phyloP scores from a whole-genome alignment of 2,113 vertebrate species.

The Carassius gibelio region DNA sequence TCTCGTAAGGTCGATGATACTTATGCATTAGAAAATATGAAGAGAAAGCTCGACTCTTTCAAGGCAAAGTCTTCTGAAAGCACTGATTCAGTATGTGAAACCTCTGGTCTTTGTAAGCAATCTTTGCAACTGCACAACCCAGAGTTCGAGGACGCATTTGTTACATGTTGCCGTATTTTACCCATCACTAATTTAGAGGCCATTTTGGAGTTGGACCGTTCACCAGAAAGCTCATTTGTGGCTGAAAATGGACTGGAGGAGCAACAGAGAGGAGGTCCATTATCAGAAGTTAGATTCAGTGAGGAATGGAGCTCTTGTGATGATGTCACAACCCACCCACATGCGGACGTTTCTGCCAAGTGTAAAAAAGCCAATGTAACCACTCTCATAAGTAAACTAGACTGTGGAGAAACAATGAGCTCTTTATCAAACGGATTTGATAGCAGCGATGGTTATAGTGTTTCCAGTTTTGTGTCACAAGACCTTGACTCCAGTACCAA shows the following conservation, averaged over 20 bases:
- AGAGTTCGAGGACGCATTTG: background rate
- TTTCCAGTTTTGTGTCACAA: conserved; percentile 57
- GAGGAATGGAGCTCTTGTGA: conserved; percentile 24
- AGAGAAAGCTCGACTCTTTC: background rate
- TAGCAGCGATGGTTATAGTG: conserved; percentile 12
- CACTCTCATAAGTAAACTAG: background rate
- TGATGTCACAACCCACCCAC: background rate
- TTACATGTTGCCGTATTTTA: conserved; percentile 30
- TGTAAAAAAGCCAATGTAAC: background rate
- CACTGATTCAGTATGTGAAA: conserved; percentile 2
- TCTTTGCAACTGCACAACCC: background rate
- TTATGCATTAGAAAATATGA: conserved; percentile 1
- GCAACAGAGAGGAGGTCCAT: background rate
- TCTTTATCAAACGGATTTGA: conserved; percentile 27
- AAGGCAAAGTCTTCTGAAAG: background rate
- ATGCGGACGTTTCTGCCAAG: background rate
- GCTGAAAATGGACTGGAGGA: background rate
- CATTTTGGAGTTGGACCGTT: conserved; percentile 45
- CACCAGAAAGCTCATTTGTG: conserved; percentile 33
- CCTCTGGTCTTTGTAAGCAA: conserved; percentile 21
- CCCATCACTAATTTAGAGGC: conserved; percentile 51
- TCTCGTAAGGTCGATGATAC: background rate
- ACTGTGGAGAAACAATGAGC: conserved; percentile 39
- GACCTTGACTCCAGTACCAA: conserved; percentile 63
- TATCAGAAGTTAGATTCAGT: background rate